Evolutionary conservation across 2,797 vertebrate species (phyloP).

Genomic region (Rhinichthys osculus): DNA sequence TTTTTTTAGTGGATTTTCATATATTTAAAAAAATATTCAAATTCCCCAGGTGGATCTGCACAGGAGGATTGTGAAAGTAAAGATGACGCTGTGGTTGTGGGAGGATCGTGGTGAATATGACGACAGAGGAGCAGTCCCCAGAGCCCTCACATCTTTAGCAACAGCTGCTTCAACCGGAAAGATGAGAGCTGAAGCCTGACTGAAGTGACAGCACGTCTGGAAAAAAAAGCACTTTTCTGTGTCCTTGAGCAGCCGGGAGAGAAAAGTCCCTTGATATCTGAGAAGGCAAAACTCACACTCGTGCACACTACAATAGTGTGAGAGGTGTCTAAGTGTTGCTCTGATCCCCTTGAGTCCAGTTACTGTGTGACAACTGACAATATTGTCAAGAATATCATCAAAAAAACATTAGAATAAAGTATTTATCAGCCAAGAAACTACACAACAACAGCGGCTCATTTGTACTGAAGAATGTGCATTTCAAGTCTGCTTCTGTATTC

Average conservation of each 20-base stretch:
- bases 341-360: constrained; percentile 3
- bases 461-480: constrained; percentile 4
- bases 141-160: constrained; percentile 51
- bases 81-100: neutral
- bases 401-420: neutral
- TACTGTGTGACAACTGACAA: constrained; percentile 5
- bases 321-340: constrained; percentile 19
- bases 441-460: neutral
- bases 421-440: neutral
- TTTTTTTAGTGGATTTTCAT: neutral
- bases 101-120: constrained; percentile 27
- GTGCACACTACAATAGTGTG: neutral
- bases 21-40: neutral
- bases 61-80: constrained; percentile 7
- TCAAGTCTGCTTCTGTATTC: neutral
- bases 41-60: neutral
- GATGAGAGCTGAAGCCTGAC: constrained; percentile 57
- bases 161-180: constrained; percentile 48
- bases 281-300: constrained; percentile 38
- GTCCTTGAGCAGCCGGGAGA: constrained; percentile 52
- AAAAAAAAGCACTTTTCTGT: constrained; percentile 47
- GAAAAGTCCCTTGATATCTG: constrained; percentile 53
- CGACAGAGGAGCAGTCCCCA: constrained; percentile 41
- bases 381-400: neutral
- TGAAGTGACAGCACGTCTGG: constrained; percentile 52